A percentile compares a stretch with the other conserved stretches of the same genome.
Conservation (phyloP, 1,140 invertebrate genomes). For the Tetragnatha versicolor region DNA sequence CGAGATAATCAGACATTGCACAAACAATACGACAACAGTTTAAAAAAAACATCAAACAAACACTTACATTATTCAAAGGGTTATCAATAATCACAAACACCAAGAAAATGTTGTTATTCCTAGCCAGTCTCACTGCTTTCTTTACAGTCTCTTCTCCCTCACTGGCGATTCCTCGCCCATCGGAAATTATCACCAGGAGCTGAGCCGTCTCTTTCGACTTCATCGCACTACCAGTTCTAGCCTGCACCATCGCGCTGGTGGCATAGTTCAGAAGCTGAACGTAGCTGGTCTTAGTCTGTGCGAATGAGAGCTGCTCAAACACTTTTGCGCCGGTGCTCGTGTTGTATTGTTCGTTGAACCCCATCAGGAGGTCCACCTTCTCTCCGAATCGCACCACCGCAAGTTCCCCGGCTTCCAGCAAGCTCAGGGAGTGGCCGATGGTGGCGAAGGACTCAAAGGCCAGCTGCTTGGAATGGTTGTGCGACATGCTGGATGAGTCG, state of each 20-base stretch:
- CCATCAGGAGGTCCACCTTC: slow-evolving; percentile 79
- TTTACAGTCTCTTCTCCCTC: slow-evolving; percentile 81
- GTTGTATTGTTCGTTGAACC: slow-evolving; percentile 82
- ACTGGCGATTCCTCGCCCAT: slow-evolving; percentile 91
- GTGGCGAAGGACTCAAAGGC: slow-evolving; percentile 94
- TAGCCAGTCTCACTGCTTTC: slow-evolving; percentile 80
- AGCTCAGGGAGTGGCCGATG: slow-evolving; percentile 87
- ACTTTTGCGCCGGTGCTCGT: slow-evolving; percentile 77
- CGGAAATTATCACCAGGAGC: slow-evolving; percentile 89
- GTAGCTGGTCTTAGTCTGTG: slow-evolving; percentile 75
- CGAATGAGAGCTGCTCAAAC: slow-evolving; percentile 76
- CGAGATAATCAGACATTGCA: not conserved
- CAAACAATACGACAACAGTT: not conserved
- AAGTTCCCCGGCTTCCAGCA: slow-evolving; percentile 92
- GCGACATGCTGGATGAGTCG: slow-evolving; percentile 82
- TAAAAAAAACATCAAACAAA: not conserved
- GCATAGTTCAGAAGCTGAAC: slow-evolving; percentile 80
- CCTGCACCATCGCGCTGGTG: slow-evolving; percentile 71
- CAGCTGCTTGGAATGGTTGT: slow-evolving; percentile 70
- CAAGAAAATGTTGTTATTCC: slow-evolving; percentile 84
- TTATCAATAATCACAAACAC: slow-evolving; percentile 97
- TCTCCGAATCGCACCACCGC: slow-evolving; percentile 94
- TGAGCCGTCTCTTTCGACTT: slow-evolving; percentile 73
- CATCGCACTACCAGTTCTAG: slow-evolving; percentile 62
- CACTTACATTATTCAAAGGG: slow-evolving; percentile 81